These are phyloP conservation scores for Drosophila affinis DNA, from an alignment of 2,888 invertebrate genomes.

Conservation along the genomic window DNA sequence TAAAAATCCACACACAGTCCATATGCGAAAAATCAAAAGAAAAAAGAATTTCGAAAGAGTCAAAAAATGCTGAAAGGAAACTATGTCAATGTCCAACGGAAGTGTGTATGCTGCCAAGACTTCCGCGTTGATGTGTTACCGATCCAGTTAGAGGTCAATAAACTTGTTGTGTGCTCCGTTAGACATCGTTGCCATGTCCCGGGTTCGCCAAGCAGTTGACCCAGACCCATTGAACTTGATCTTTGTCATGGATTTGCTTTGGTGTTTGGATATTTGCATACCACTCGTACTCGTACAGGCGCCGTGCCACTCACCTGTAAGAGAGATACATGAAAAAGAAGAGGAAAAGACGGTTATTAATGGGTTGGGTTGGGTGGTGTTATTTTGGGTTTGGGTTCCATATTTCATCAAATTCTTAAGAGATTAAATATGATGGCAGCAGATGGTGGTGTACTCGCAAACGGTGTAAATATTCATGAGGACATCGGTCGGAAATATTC, in stretches of 20 bases:
- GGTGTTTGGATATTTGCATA: slow-evolving; percentile 23
- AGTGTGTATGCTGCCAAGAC: slow-evolving; percentile 40
- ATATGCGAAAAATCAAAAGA: not conserved
- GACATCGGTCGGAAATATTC: slow-evolving; percentile 4
- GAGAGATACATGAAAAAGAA: slow-evolving; percentile 1
- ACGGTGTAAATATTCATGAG: slow-evolving; percentile 12
- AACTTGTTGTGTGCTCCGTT: slow-evolving; percentile 64
- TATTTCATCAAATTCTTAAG: slow-evolving; percentile 17
- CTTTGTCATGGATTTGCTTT: slow-evolving; percentile 20
- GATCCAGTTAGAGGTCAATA: slow-evolving; percentile 74
- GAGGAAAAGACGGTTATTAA: slow-evolving; percentile 10
- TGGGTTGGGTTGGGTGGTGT: not conserved
- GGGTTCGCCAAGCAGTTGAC: slow-evolving; percentile 62
- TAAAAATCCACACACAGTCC: slow-evolving; percentile 12
- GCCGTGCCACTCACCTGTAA: slow-evolving; percentile 24
- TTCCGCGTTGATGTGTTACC: slow-evolving; percentile 48
- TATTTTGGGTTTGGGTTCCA: not conserved
- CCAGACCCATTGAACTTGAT: slow-evolving; percentile 76
- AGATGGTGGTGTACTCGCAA: too few species aligned
- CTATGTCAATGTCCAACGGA: slow-evolving; percentile 69
- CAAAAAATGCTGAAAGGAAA: slow-evolving; percentile 30
- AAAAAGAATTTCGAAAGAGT: not conserved
- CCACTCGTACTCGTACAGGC: not conserved
- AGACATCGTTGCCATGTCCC: slow-evolving; percentile 47
- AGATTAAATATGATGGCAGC: slow-evolving; percentile 6